These are phyloP conservation scores for Drosophila subsilvestris DNA, from an alignment of 2,888 invertebrate genomes.

Conservation along the genomic window DNA sequence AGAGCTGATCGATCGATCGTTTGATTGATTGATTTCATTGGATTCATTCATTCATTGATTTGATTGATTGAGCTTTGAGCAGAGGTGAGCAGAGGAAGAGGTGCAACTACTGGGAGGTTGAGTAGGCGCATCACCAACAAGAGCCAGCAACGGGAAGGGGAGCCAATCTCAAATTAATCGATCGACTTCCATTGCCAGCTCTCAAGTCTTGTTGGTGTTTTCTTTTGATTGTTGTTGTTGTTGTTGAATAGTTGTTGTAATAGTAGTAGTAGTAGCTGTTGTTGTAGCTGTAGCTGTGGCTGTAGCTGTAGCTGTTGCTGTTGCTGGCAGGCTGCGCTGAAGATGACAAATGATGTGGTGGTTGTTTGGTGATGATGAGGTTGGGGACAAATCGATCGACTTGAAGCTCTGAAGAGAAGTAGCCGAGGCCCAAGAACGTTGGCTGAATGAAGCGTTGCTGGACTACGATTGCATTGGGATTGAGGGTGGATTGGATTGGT, in stretches of 20 bases:
- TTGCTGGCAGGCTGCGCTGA: slow-evolving; percentile 35
- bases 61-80: slow-evolving; percentile 32
- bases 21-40: slow-evolving; percentile 26
- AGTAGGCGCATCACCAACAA: slow-evolving; percentile 1
- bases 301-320: slow-evolving; percentile 25
- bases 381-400: slow-evolving; percentile 27
- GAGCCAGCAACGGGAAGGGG: slow-evolving; percentile 15
- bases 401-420: slow-evolving; percentile 26
- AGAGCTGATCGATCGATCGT: slow-evolving; percentile 4
- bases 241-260: slow-evolving; percentile 18
- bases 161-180: background rate
- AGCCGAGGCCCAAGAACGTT: slow-evolving; percentile 16
- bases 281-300: slow-evolving; percentile 22
- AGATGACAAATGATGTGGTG: slow-evolving; percentile 45
- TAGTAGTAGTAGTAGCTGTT: slow-evolving; percentile 9
- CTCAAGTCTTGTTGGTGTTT: slow-evolving; percentile 5
- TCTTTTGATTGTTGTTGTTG: slow-evolving; percentile 5
- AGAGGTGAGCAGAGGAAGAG: slow-evolving; percentile 22
- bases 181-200: slow-evolving; percentile 5
- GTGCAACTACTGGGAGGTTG: slow-evolving; percentile 35
- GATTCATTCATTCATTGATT: background rate
- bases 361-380: slow-evolving; percentile 43
- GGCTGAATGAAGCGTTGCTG: slow-evolving; percentile 40
- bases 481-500: background rate
- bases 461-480: slow-evolving; percentile 1